These are phyloP conservation scores for Lota lota DNA, from an alignment of 2,113 vertebrate species.

Conservation along the genomic window DNA sequence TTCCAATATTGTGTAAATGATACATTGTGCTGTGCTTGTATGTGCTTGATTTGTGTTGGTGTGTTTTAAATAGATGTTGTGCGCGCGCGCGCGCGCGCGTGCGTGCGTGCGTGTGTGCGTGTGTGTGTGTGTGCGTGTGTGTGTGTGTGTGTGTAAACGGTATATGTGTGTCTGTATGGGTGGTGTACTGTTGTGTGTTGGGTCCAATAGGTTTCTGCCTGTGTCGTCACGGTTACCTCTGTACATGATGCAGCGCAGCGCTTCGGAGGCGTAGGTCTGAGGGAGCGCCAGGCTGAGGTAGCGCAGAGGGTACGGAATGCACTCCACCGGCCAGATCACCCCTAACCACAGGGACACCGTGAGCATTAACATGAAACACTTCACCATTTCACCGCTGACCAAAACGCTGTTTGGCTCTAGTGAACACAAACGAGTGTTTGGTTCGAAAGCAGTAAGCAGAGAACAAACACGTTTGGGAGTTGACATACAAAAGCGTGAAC, in stretches of 20 bases:
- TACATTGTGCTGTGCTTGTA: background rate
- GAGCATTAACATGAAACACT: conserved; percentile 5
- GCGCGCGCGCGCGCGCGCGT: too few species aligned
- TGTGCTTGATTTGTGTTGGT: too few species aligned
- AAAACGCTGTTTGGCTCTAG: too few species aligned
- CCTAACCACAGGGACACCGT: conserved; percentile 45
- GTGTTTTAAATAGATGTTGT: too few species aligned
- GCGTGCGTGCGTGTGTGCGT: too few species aligned
- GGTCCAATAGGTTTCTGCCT: background rate
- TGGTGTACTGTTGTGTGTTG: background rate
- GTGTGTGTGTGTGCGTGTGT: too few species aligned
- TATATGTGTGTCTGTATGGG: background rate
- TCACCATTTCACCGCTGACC: too few species aligned
- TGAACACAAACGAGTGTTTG: too few species aligned
- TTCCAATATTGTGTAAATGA: too few species aligned
- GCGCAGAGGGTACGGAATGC: conserved; percentile 75
- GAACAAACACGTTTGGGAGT: too few species aligned
- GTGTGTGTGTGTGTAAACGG: background rate
- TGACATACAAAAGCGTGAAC: too few species aligned
- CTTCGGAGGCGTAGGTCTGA: conserved; percentile 76
- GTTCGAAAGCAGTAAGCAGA: too few species aligned
- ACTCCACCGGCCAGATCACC: conserved; percentile 80
- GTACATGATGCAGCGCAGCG: conserved; percentile 78
- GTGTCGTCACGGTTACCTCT: conserved; percentile 63
- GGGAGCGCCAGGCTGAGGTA: conserved; percentile 75